Conservation (phyloP, 2,888 invertebrate species). For the Cryptops parisi region DNA sequence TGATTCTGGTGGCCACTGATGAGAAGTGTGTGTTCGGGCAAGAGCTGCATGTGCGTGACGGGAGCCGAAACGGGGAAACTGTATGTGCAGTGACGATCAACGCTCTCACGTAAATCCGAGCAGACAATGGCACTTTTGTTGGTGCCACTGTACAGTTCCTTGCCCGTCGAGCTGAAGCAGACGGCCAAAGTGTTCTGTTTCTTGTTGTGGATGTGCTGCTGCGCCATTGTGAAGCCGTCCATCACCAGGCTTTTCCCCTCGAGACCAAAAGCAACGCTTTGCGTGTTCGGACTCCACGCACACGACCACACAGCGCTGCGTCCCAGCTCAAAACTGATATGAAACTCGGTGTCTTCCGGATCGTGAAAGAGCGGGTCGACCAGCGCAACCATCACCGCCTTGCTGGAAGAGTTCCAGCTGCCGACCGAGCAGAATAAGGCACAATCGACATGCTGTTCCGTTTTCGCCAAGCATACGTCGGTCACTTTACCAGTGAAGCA, state of each 20-base stretch:
- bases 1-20: conserved; percentile 3
- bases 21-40: neutral
- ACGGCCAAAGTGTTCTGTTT: neutral
- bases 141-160: neutral
- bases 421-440: neutral
- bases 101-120: neutral
- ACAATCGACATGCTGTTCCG: neutral
- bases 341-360: neutral
- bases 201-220: neutral
- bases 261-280: neutral
- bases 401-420: neutral
- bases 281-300: neutral
- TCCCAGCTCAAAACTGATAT: neutral
- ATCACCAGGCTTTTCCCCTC: neutral
- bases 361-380: neutral
- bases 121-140: neutral
- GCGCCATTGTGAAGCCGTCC: neutral
- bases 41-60: neutral
- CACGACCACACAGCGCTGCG: conserved; percentile 6
- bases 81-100: neutral
- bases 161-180: neutral
- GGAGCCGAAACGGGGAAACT: neutral
- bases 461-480: conserved; percentile 1
- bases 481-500: conserved; percentile 8
- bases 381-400: neutral